These are phyloP conservation scores for Etheostoma perlongum DNA, from an alignment of 2,797 vertebrate genomes.

Conservation along the genomic window DNA sequence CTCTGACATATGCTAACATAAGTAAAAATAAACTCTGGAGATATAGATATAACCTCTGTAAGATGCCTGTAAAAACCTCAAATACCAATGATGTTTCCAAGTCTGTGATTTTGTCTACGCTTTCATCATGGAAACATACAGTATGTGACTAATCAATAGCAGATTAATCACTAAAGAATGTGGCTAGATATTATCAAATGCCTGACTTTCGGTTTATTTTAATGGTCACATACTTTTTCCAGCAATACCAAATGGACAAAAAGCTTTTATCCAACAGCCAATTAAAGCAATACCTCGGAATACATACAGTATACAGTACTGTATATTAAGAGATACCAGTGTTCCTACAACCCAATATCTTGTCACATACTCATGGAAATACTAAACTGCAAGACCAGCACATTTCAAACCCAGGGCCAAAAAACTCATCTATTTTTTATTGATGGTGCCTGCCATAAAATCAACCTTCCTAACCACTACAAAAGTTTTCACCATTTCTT, in stretches of 20 bases:
- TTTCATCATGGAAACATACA: background rate
- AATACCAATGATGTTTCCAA: background rate
- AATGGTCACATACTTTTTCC: slow-evolving; percentile 6
- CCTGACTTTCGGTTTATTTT: background rate
- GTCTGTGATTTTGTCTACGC: background rate
- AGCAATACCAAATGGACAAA: background rate
- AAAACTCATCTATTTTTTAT: slow-evolving; percentile 8
- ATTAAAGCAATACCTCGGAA: slow-evolving; percentile 13
- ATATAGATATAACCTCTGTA: background rate
- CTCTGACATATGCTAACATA: no score
- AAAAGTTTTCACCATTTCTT: slow-evolving; percentile 21
- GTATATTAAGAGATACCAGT: slow-evolving; percentile 3
- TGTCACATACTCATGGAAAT: slow-evolving; percentile 38
- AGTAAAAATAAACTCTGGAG: background rate
- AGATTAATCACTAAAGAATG: background rate
- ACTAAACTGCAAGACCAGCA: slow-evolving; percentile 45
- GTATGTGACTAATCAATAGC: background rate
- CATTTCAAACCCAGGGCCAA: slow-evolving; percentile 6
- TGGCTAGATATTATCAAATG: background rate
- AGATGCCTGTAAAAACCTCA: background rate
- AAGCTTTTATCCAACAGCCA: slow-evolving; percentile 15
- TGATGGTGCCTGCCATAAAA: slow-evolving; percentile 16
- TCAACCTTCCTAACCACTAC: slow-evolving; percentile 9
- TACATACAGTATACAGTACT: background rate
- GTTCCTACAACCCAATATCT: background rate